Conservation (phyloP, 2,888 invertebrate genomes). For the Cremastinae sp. region DNA sequence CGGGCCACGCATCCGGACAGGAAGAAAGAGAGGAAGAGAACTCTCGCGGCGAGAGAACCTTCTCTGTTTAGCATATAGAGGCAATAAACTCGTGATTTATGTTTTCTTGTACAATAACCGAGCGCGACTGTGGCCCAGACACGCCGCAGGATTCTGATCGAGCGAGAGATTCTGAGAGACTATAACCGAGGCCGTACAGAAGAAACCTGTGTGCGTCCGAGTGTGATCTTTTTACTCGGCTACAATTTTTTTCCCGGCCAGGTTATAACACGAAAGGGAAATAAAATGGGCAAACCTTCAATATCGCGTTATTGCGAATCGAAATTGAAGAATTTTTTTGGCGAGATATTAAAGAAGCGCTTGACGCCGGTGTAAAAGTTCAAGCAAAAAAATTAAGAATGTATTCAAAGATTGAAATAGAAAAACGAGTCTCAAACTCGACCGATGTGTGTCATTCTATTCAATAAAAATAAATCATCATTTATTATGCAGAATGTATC, state of each 20-base stretch:
- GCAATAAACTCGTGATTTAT: slow-evolving; percentile 73
- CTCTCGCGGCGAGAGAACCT: slow-evolving; percentile 20
- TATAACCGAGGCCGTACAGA: neutral
- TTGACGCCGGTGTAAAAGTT: too few species aligned
- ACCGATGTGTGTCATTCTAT: too few species aligned
- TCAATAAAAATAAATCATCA: too few species aligned
- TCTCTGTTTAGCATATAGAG: slow-evolving; percentile 71
- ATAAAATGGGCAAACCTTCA: slow-evolving; percentile 24
- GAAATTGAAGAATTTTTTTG: slow-evolving; percentile 27
- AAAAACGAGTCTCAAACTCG: too few species aligned
- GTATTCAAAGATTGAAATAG: neutral
- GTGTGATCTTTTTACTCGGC: slow-evolving; percentile 14
- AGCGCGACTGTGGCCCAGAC: slow-evolving; percentile 38
- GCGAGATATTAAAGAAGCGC: too few species aligned
- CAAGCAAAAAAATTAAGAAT: too few species aligned
- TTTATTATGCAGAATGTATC: too few species aligned
- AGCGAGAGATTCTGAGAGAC: slow-evolving; percentile 48
- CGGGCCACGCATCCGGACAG: too few species aligned
- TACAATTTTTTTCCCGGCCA: slow-evolving; percentile 34
- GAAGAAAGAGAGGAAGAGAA: neutral
- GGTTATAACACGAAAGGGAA: slow-evolving; percentile 5
- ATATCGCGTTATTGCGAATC: slow-evolving; percentile 29
- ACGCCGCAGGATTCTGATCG: slow-evolving; percentile 59
- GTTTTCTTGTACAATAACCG: slow-evolving; percentile 62
- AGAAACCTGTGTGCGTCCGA: neutral